Conservation (phyloP, 2,113 vertebrate species). For the Atherinomorus stipes region DNA sequence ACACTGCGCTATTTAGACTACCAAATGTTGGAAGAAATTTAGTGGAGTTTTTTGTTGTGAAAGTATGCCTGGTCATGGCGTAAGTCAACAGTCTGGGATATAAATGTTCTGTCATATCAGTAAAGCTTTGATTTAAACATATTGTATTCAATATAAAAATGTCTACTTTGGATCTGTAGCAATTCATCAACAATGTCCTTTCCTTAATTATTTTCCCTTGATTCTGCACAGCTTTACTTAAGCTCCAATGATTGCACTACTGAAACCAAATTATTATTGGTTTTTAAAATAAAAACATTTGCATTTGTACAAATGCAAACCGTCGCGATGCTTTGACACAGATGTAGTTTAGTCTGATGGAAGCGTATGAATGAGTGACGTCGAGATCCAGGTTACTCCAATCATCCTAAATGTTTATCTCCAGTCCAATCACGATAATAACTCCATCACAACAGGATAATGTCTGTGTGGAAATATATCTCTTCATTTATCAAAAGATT, state of each 20-base stretch:
- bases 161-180: slow-evolving; percentile 10
- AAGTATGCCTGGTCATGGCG: slow-evolving; percentile 21
- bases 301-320: slow-evolving; percentile 6
- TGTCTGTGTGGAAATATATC: slow-evolving; percentile 74
- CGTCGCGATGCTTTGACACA: slow-evolving; percentile 21
- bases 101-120: slow-evolving; percentile 5
- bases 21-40: slow-evolving; percentile 66
- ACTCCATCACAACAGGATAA: slow-evolving; percentile 65
- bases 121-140: slow-evolving; percentile 29
- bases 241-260: background rate
- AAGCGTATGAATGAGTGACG: slow-evolving; percentile 64
- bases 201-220: background rate
- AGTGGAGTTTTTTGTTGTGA: slow-evolving; percentile 18
- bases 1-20: slow-evolving; percentile 70
- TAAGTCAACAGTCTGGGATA: slow-evolving; percentile 37
- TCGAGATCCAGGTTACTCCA: slow-evolving; percentile 64
- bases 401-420: slow-evolving; percentile 78
- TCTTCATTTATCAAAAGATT: slow-evolving; percentile 77
- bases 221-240: background rate
- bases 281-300: slow-evolving; percentile 1
- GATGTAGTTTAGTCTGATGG: slow-evolving; percentile 36
- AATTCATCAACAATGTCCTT: background rate
- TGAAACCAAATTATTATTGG: background rate
- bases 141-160: background rate
- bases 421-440: slow-evolving; percentile 77